Percentiles rank a stretch among this genome's conserved stretches.
Conservation (phyloP, 2,888 invertebrate species). For the Nomada hirtipes region DNA sequence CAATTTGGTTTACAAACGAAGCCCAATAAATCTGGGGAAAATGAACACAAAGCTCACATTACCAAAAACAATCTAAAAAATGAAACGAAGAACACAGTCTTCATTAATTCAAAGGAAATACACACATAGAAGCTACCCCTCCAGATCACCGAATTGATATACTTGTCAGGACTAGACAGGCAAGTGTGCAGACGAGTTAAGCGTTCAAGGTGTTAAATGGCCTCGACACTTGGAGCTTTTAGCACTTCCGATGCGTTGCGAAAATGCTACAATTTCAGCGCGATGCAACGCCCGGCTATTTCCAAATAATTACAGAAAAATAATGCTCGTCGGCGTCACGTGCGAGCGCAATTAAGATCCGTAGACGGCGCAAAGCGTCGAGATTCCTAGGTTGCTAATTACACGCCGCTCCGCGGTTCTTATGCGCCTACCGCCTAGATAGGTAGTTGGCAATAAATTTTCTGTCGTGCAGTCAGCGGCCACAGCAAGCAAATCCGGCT, state of each 20-base stretch:
- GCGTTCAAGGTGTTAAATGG: constrained; percentile 11
- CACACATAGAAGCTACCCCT: too few species aligned
- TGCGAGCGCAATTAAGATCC: constrained; percentile 69
- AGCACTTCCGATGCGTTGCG: constrained; percentile 18
- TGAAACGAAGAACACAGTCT: too few species aligned
- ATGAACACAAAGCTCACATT: too few species aligned
- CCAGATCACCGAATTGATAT: neutral
- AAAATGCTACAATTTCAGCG: constrained; percentile 13
- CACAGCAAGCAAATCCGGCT: constrained; percentile 68
- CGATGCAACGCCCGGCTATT: constrained; percentile 8
- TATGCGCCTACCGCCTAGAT: constrained; percentile 73
- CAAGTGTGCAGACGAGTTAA: neutral
- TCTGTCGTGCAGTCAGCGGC: constrained; percentile 66
- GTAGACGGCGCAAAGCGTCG: constrained; percentile 69
- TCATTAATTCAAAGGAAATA: neutral
- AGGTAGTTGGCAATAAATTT: constrained; percentile 76
- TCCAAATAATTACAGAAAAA: constrained; percentile 59
- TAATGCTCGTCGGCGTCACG: constrained; percentile 45
- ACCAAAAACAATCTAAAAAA: too few species aligned
- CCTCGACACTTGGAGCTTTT: neutral
- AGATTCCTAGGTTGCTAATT: constrained; percentile 77
- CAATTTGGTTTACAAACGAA: too few species aligned
- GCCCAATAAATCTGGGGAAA: too few species aligned
- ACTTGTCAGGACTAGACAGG: too few species aligned
- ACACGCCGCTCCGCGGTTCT: constrained; percentile 74